Evolutionary conservation across 2,888 invertebrate genomes (phyloP), one percentile per base, ranked within the genome.

Genomic region (Hirtodrosophila alboralis): DNA sequence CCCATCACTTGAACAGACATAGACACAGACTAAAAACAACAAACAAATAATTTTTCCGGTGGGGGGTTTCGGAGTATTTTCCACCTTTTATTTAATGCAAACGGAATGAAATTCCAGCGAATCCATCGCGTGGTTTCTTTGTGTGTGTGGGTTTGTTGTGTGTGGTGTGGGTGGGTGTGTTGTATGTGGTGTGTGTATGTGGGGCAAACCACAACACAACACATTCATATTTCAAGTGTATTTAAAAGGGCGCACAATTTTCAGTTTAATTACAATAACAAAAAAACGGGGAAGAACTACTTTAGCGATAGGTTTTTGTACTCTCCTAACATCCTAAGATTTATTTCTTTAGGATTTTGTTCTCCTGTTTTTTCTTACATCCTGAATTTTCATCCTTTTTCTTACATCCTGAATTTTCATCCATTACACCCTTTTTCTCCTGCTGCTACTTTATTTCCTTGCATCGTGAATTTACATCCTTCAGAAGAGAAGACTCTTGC

Each of bases 181-280:
- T 36, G 14, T 3, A 8, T 7, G 27, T 6, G 41, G 14, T 3
- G 10, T 7, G 28, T 9, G 18, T 4, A 18, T 18, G 3, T 2
- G 23, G 16, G 4, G 18, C 18, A 18, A 18, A 3, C 18, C 18
- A 2, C 18, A 18, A 10, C n/a, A 14, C 38, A 41, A 36, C 36
- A 58, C 30, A 60, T 59, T 12, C 40, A 59, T 43, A 56, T 41
- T 41, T 58, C 30, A 34, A 49, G 71, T 66, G 72, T 57, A 80
- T 75, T n/a, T 68, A 80, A 75, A 75, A 52, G 59, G 63, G 65
- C 59, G 54, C 75, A 81, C 68, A 71, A 81, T 81, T 78, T 57
- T 53, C 49, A 57, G 41, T 66, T 84, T 80, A 84, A 80, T 81
- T 84, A 78, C 78, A 73, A 75, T 65, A 75, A 63, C 57, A 70